Conservation (phyloP, 2,113 vertebrate species). For the Eulacestoma nigropectus region DNA sequence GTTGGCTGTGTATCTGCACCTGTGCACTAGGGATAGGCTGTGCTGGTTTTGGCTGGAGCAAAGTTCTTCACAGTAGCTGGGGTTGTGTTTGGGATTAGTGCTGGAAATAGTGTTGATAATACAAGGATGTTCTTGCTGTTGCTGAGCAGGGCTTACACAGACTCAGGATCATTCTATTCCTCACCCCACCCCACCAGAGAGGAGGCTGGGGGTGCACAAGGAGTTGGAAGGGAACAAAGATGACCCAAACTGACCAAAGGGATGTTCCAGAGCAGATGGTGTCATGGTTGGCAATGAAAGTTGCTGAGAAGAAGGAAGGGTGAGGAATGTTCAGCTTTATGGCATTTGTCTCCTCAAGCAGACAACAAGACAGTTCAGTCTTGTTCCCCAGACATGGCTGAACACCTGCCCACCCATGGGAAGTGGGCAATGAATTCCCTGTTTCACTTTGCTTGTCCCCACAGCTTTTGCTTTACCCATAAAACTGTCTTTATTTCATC, state of each 20-base stretch:
- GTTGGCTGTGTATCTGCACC: not conserved
- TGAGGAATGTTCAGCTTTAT: rapidly evolving
- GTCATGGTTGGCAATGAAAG: not conserved
- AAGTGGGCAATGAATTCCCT: not conserved
- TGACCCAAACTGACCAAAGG: not conserved
- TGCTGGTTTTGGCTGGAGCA: not conserved
- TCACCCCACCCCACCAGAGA: rapidly evolving
- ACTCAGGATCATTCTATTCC: not conserved
- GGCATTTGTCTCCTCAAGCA: not conserved
- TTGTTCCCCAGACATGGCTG: not conserved
- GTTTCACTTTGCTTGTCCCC: not conserved
- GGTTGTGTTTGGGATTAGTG: not conserved
- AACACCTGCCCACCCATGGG: rapidly evolving
- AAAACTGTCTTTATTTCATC: not conserved
- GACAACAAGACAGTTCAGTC: not conserved
- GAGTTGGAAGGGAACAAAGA: not conserved
- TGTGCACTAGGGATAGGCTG: not conserved
- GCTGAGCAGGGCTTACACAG: not conserved
- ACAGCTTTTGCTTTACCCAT: not conserved
- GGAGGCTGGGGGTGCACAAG: not conserved
- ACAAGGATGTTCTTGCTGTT: not conserved
- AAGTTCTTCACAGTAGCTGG: not conserved
- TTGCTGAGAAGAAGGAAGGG: not conserved
- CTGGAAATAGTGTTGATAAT: not conserved
- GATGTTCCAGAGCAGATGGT: not conserved